A percentile compares a stretch with the other conserved stretches of the same genome.
phyloP scores from a whole-genome alignment of 2,797 vertebrate species.

The Acrossocheilus fasciatus region DNA sequence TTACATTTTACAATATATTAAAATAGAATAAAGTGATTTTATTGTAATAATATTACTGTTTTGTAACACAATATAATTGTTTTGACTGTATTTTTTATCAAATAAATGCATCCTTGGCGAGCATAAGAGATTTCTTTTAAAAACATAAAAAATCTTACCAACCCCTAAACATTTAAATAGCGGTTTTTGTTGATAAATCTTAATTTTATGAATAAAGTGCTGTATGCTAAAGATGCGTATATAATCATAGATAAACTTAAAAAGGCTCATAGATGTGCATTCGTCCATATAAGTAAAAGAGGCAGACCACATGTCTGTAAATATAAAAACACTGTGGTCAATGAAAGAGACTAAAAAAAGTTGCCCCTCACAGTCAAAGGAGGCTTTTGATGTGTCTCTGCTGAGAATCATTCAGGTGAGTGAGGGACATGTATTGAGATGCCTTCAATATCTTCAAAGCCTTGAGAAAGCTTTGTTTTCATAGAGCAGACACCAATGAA shows the following conservation, averaged over 20 bases:
- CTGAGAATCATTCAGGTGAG: constrained; percentile 29
- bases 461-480: constrained; percentile 23
- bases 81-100: neutral
- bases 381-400: constrained; percentile 1
- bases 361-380: neutral
- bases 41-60: neutral
- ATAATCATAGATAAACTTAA: neutral
- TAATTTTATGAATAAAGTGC: neutral
- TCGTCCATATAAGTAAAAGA: neutral
- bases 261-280: constrained; percentile 3
- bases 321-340: neutral
- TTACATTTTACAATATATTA: neutral
- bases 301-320: neutral
- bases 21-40: neutral
- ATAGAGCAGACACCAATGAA: neutral
- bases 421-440: neutral
- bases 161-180: neutral
- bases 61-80: neutral
- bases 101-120: neutral
- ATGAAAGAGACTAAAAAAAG: neutral
- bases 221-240: neutral
- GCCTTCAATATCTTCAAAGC: constrained; percentile 9
- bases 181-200: neutral
- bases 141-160: neutral
- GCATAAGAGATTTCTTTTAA: neutral